These are phyloP conservation scores for Menidia menidia DNA, from an alignment of 2,797 vertebrate species.

Conservation along the genomic window DNA sequence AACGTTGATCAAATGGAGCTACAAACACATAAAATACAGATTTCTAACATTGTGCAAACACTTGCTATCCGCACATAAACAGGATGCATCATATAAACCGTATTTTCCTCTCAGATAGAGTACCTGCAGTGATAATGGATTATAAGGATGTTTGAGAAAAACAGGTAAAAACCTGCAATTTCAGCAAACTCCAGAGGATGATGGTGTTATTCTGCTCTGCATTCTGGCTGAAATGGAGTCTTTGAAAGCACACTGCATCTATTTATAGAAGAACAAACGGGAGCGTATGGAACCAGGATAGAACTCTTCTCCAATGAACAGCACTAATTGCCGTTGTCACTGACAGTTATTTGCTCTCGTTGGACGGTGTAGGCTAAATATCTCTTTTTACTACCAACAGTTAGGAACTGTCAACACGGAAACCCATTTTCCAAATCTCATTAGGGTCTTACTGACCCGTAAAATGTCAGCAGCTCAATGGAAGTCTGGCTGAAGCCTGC, in stretches of 20 bases:
- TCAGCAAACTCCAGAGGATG: no score
- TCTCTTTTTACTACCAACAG: conserved; percentile 3
- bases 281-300: conserved; percentile 24
- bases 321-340: conserved; percentile 31
- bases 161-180: conserved; percentile 1
- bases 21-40: background rate
- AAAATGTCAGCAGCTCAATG: conserved; percentile 33
- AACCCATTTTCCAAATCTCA: background rate
- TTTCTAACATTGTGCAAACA: background rate
- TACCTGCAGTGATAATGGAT: background rate
- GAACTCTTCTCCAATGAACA: conserved; percentile 17
- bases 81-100: no score
- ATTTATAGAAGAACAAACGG: conserved; percentile 13
- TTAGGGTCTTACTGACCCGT: background rate
- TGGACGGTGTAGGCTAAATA: conserved; percentile 16
- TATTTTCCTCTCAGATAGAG: background rate
- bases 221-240: background rate
- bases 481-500: conserved; percentile 38
- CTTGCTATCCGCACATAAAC: no score
- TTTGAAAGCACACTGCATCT: background rate
- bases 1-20: background rate
- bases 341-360: conserved; percentile 6
- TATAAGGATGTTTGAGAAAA: background rate
- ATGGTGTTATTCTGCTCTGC: background rate
- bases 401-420: background rate